A percentile compares a stretch with the other conserved stretches of the same genome.
Conservation (phyloP, 2,113 vertebrate species). For the Microtus richardsoni region DNA sequence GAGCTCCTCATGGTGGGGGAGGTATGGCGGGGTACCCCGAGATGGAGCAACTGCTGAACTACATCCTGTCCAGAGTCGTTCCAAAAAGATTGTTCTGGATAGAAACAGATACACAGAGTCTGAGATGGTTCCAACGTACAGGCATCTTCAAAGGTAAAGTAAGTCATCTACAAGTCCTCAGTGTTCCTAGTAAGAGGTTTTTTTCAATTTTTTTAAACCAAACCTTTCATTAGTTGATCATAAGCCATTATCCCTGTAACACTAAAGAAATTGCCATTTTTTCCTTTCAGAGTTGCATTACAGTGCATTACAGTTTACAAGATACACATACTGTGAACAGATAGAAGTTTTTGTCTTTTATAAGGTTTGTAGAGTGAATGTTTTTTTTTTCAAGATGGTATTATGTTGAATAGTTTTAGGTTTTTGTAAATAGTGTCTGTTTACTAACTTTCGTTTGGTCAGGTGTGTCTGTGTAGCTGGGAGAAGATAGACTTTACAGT, state of each 20-base stretch:
- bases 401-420: constrained; percentile 83
- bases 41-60: not conserved
- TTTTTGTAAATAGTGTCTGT: constrained; percentile 80
- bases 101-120: not conserved
- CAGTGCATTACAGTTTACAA: constrained; percentile 86
- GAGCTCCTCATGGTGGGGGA: not conserved
- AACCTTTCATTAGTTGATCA: constrained; percentile 31
- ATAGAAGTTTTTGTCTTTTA: constrained; percentile 85
- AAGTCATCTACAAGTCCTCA: not conserved
- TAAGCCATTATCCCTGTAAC: constrained; percentile 44
- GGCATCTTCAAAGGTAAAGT: not conserved
- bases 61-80: not conserved
- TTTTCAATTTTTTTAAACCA: not conserved
- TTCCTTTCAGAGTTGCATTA: constrained; percentile 65
- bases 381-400: constrained; percentile 78
- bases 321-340: constrained; percentile 88
- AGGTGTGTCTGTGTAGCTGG: constrained; percentile 70
- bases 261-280: constrained; percentile 63
- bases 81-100: constrained; percentile 8
- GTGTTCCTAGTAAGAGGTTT: not conserved
- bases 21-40: not conserved
- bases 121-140: not conserved
- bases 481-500: constrained; percentile 59
- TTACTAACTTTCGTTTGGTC: constrained; percentile 79
- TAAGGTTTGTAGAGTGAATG: constrained; percentile 83